Evolutionary conservation across 2,113 vertebrate species (phyloP), one percentile per base, ranked within the genome.

Genomic region (rabbit (Oryctolagus cuniculus)): DNA sequence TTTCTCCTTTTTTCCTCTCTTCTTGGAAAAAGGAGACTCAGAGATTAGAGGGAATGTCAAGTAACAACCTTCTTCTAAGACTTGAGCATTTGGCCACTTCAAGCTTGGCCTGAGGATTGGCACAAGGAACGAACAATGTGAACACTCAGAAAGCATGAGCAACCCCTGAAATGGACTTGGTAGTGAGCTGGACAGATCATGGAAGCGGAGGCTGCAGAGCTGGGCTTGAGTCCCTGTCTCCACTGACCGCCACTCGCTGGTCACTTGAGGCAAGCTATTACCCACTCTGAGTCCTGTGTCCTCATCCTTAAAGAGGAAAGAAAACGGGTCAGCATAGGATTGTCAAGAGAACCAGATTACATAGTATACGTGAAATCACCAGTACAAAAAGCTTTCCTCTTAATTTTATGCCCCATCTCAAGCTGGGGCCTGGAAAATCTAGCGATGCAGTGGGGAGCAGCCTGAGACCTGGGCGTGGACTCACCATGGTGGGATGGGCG

Each of bases 1-100:
- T 78, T 55, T 38, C 73, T 44, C 44, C 6, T 58, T 21, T 25
- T 25, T 12, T 51, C 55, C 58, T 86, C 13, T 92, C 70, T 87
- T 94, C 90, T 82, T 73, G 36, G 95, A 53, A 94, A 93, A 87
- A 67, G 51, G 89, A 90, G 67, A 77, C 53, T 51, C 51, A 31
- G 73, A 63, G 36, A 96, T 94, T 82, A 90, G 90, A 96, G 49
- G 10, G 31, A 7, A 36, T 78, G 95, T 94, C 90, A 73, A 85
- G 31, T 64, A 93, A 95, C 16, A 73, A 13, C 73, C 21, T 90
- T 95, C 58, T 61, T 63, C 63, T 66, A 51, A 87, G 81, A 92
- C 63, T 91, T 95, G 87, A 90, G 67, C 88, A 85, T 90, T 81
- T 96, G 86, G 90, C 96, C 95, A 29, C 38, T 82, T 94, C 55